Base-by-base conservation (phyloP, 2,113 vertebrate species). In the Sterna hirundo region DNA sequence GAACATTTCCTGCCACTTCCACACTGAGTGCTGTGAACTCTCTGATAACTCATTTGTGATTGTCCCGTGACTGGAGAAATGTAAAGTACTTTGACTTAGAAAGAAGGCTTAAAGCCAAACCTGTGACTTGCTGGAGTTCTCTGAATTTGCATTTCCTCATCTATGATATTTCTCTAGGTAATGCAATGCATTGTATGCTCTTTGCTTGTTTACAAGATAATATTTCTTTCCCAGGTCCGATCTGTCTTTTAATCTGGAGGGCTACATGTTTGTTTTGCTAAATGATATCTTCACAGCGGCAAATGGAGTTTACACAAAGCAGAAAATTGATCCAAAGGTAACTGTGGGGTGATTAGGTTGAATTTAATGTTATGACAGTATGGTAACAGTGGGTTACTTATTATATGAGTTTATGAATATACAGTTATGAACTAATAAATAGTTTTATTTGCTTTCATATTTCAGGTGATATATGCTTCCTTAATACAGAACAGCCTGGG, bases 231-330 rank as follows among this genome's bases (percentile, higher is more conserved):
- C 36, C 92, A 99, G 99, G 77, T 99, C 99, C 69, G 99, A 99
- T 95, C 97, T 99, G 57, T 98, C 99, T 80, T 99, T 99, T 89
- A 99, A 98, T 88, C 81, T 98, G 77, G 98, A 99, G 95, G 98
- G 98, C 60, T 99, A 99, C 36, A 69, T 89, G 3, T 99, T 99
- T 83, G 99, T 99, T 36, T 98, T 99, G 89, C 95, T 99, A 68
- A 99, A 99, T 26, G 99, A 99, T 85, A 91, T 98, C 93, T 99
- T 99, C 97, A 99, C 99, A 42, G 99, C 99, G 4, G 98, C 99
- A 44, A 99, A 96, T 86, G 98, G 98, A 27, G 99, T 99, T 97
- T 99, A 99, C 96, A 99, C 98, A 51, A 99, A 99, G 93, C 98
- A 99, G 95, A 99, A 99, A 95, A 98, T 99, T 4, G 98, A 98